Evolutionary conservation across 1,140 invertebrate species (phyloP), one percentile per base, ranked within the genome.

Genomic region (Aphis craccivora): DNA sequence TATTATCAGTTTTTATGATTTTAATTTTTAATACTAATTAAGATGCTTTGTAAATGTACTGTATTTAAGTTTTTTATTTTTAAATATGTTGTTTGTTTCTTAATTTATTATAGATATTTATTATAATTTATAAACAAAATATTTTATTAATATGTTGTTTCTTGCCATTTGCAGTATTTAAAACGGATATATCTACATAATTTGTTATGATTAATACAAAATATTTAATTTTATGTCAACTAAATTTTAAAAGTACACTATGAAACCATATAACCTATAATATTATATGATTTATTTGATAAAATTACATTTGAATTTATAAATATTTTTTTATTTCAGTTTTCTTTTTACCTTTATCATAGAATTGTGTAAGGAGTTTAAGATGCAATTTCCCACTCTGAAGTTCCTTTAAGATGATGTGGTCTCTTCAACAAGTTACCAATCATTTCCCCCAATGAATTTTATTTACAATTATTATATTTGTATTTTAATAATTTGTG

Each of bases 71-170:
- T 35, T 9, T n/a, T 76, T 40, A 84, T 11, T 43, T 84, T 40
- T 25, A 43, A 25, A 43, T 84, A 83, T 40, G 18, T 83, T 81
- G 35, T 81, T 48, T 89, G 55, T 89, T 88, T 55, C 40, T 89
- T 40, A 14, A 40, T 55, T 22, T 89, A 89, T 89, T 89, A 55
- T 89, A 89, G 37, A 35, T 53, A 88, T 88, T 53, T 53, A 89
- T 89, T 51, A 35, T n/a, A n/a, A 88, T 22, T 88, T 40, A 40
- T 40, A 2, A 40, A 35, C 37, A 1, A 87, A 51, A 48, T 88
- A 22, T 37, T 51, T 37, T 53, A 53, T 37, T 89, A 55, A 35
- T 51, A 35, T 48, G 6, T 48, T 3, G 48, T 89, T 89, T 53
- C n/a, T 89, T 51, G n/a, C n/a, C 45, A 45, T n/a, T 88, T 53